Evolutionary conservation across 2,888 invertebrate genomes (phyloP).

Genomic region (Axea sp.): DNA sequence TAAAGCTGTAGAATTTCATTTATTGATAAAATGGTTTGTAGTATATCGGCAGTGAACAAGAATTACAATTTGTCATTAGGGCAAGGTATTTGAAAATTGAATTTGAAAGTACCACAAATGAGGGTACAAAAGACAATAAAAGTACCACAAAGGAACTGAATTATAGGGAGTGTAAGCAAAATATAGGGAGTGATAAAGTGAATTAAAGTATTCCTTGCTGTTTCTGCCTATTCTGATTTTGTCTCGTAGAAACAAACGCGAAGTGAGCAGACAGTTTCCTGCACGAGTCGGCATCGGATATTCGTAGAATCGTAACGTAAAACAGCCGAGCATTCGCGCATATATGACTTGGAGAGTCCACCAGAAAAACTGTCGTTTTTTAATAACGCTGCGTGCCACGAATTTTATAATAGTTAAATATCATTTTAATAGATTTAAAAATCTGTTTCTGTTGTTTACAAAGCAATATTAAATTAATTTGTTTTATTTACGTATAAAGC

Average conservation of each 20-base stretch:
- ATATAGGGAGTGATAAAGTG: constrained; percentile 72
- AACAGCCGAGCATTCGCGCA: constrained; percentile 60
- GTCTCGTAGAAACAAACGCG: constrained; percentile 57
- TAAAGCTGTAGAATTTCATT: neutral
- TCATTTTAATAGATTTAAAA: no score
- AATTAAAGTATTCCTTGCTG: constrained; percentile 73
- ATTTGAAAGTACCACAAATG: constrained; percentile 56
- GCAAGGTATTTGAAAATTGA: constrained; percentile 37
- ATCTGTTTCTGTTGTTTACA: no score
- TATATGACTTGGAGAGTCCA: constrained; percentile 53
- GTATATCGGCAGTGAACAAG: constrained; percentile 1
- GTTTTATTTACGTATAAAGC: no score
- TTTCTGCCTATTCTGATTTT: constrained; percentile 60
- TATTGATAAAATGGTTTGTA: neutral
- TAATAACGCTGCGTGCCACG: no score
- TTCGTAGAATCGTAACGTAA: constrained; percentile 54
- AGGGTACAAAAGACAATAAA: constrained; percentile 61
- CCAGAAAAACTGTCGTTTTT: constrained; percentile 64
- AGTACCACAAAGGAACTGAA: constrained; percentile 54
- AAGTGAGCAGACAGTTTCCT: constrained; percentile 60
- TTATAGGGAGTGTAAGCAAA: constrained; percentile 39
- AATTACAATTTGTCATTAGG: constrained; percentile 18
- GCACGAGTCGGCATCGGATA: constrained; percentile 42
- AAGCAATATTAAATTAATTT: no score
- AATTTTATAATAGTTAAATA: no score